phyloP scores from a whole-genome alignment of 2,797 vertebrate genomes.

The Parotocinclus haroldoi region DNA sequence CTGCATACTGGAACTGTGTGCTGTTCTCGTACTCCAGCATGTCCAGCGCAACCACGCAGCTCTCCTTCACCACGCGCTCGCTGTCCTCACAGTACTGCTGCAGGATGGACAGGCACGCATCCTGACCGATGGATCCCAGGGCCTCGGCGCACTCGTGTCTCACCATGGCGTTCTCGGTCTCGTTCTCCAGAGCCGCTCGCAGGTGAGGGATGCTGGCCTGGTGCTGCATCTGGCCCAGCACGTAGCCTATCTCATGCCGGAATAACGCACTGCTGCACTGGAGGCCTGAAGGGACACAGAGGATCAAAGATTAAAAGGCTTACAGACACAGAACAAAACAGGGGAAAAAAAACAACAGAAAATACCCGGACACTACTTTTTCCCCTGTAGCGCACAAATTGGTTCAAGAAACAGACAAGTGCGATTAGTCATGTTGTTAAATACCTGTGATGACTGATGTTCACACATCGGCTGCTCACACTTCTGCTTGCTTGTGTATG shows the following conservation, averaged over 20 bases:
- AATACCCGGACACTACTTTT: too few relatives aligned
- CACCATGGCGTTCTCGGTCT: constrained; percentile 85
- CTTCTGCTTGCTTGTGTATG: too few relatives aligned
- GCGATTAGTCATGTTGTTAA: too few relatives aligned
- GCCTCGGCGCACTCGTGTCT: constrained; percentile 93
- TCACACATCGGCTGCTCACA: too few relatives aligned
- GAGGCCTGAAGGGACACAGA: constrained; percentile 69
- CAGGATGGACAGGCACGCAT: constrained; percentile 78
- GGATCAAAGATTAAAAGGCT: too few relatives aligned
- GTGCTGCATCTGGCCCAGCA: constrained; percentile 91
- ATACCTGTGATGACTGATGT: too few relatives aligned
- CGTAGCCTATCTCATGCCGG: constrained; percentile 91
- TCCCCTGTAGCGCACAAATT: too few relatives aligned
- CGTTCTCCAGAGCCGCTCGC: constrained; percentile 59
- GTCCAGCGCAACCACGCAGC: constrained; percentile 91
- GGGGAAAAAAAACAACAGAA: too few relatives aligned
- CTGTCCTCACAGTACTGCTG: constrained; percentile 66
- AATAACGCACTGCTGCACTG: constrained; percentile 82
- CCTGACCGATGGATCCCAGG: constrained; percentile 84
- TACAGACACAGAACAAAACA: neutral
- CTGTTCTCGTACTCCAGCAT: constrained; percentile 84
- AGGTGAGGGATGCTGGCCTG: constrained; percentile 80
- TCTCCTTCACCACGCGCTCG: constrained; percentile 90
- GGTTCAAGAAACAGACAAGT: too few relatives aligned
- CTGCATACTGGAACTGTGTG: constrained; percentile 85